phyloP scores from a whole-genome alignment of 2,113 vertebrate genomes.

The Centrocercus urophasianus region DNA sequence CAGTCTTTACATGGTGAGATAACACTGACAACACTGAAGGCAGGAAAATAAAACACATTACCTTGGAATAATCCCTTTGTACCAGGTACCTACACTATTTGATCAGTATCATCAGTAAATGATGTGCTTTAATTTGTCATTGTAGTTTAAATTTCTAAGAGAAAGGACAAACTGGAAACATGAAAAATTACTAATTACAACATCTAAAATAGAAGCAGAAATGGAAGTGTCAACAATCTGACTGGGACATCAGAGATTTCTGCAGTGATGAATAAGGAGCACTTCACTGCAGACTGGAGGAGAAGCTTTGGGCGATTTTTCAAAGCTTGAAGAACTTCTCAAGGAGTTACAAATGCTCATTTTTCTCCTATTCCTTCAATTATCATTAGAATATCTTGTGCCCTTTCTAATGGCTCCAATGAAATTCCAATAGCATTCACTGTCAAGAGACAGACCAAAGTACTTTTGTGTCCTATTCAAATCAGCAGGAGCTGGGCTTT shows the following conservation, averaged over 20 bases:
- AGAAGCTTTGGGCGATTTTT: background rate
- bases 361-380: background rate
- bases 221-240: background rate
- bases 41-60: background rate
- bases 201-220: background rate
- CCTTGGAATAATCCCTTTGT: background rate
- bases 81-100: background rate
- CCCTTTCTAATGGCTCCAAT: background rate
- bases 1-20: background rate
- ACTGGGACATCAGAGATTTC: background rate
- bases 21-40: background rate
- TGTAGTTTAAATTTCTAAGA: background rate
- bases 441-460: background rate
- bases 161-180: background rate
- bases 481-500: background rate
- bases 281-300: background rate
- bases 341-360: background rate
- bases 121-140: background rate
- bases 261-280: background rate
- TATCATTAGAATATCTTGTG: background rate
- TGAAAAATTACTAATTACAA: background rate
- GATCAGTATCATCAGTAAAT: background rate
- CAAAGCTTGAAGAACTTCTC: constrained; percentile 26
- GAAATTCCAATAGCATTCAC: background rate
- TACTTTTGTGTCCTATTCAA: background rate